Conservation (phyloP, 2,797 vertebrate species). For the Taenioides sp. region DNA sequence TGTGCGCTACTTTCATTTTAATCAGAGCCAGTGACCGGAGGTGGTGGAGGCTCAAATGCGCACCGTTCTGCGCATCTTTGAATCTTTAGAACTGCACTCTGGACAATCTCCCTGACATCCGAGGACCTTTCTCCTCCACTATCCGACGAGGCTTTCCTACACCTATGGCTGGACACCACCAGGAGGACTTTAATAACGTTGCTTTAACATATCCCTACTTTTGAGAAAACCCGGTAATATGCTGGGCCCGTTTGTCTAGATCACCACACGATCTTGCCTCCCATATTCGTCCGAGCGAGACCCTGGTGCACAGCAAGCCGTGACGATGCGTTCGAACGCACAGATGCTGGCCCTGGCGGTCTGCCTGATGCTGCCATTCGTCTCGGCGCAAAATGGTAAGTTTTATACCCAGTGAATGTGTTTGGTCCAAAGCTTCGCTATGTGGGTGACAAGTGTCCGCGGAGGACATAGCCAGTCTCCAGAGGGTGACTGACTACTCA, state of each 20-base stretch:
- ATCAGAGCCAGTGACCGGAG: constrained; percentile 51
- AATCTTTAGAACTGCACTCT: constrained; percentile 63
- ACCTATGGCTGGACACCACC: constrained; percentile 68
- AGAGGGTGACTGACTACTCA: constrained; percentile 20
- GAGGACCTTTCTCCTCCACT: constrained; percentile 68
- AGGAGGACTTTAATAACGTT: neutral
- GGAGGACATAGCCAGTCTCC: constrained; percentile 16
- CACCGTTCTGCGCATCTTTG: constrained; percentile 74
- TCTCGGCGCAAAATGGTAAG: constrained; percentile 82
- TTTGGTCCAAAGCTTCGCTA: constrained; percentile 10
- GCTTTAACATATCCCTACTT: constrained; percentile 13
- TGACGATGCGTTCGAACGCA: constrained; percentile 71
- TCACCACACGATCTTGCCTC: constrained; percentile 69
- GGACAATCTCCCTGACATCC: constrained; percentile 74
- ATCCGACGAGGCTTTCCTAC: constrained; percentile 65
- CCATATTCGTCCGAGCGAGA: constrained; percentile 66
- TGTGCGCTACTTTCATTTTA: constrained; percentile 57
- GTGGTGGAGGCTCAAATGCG: constrained; percentile 59
- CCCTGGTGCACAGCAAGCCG: constrained; percentile 53
- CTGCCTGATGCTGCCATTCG: constrained; percentile 73
- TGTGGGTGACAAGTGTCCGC: constrained; percentile 8
- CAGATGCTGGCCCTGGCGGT: constrained; percentile 71
- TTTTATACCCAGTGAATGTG: constrained; percentile 34
- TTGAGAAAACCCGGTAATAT: constrained; percentile 58
- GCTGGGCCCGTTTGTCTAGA: constrained; percentile 67